Evolutionary conservation across 2,113 vertebrate genomes (phyloP).

Genomic region (Alaudala cheleensis): DNA sequence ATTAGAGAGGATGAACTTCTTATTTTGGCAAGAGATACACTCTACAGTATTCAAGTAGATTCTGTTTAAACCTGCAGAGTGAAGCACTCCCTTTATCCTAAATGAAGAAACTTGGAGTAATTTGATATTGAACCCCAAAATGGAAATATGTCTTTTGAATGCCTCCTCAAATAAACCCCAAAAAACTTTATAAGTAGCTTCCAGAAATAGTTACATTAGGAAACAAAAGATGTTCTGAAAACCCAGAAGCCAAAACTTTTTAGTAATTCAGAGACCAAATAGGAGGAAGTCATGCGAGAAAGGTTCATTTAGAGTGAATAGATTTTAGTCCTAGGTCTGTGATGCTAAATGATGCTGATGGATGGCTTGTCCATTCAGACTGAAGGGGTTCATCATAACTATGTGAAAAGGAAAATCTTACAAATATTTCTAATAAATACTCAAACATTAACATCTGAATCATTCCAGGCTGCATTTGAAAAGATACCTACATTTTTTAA

Average conservation of each 20-base stretch:
- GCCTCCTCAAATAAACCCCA: not conserved
- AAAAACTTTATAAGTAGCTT: not conserved
- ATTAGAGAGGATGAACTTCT: not conserved
- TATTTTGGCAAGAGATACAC: not conserved
- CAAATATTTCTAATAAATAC: not conserved
- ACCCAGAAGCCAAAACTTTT: not conserved
- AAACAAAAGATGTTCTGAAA: not conserved
- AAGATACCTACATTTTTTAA: not conserved
- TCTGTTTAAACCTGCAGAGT: not conserved
- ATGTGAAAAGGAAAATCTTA: not conserved
- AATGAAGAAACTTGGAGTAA: not conserved
- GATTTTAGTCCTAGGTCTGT: not conserved
- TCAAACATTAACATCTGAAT: not conserved
- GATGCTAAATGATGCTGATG: not conserved
- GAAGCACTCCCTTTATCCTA: not conserved
- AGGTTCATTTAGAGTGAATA: accelerated
- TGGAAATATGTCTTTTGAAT: not conserved
- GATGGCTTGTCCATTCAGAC: not conserved
- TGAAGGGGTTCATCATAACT: not conserved
- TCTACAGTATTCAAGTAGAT: not conserved
- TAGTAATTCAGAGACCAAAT: not conserved
- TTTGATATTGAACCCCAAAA: not conserved
- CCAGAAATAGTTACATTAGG: not conserved
- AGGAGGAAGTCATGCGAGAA: not conserved
- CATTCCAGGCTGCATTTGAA: not conserved